Evolutionary conservation across 2,888 invertebrate species (phyloP), one percentile per base, ranked within the genome.

Genomic region (Caenorhabditis imperialis): DNA sequence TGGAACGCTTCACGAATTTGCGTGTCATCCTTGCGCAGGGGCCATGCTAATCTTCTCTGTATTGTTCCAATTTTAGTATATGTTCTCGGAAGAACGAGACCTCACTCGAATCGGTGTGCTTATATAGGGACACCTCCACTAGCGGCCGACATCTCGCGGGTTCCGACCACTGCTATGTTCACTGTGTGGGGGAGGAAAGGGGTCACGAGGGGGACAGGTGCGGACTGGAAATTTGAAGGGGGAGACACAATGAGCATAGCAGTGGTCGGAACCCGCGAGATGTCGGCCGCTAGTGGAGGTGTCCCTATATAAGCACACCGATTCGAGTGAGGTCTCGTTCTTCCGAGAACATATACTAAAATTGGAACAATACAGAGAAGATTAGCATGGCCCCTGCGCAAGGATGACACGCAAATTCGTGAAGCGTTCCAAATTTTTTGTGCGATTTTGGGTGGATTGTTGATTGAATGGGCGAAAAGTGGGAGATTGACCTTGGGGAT

Each of bases 1-100:
- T 92, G 92, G 92, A 92, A 93, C 93, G 93, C 93, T 93, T 93
- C 93, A 93, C 93, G 93, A 93, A 93, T 93, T 93, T 93, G 93
- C 93, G 93, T 93, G 93, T 93, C 93, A 93, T 93, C 93, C 93
- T 93, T 93, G 93, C 93, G 92, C 93, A 93, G 93, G 92, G 93
- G 93, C 93, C 93, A 93, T 93, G 93, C 93, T 93, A 93, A 93
- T 93, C 93, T 93, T 93, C 93, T 93, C 93, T 93, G 93, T 93
- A 93, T 93, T 93, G 93, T 93, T 93, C 93, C 93, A 93, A 93
- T 93, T 93, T 93, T 93, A 93, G 92, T 87, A 87, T 86, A 86
- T 88, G 87, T 86, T 80, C 81, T 72, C 61, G 70, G 61, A 70
- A 70, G 70, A 70, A 70, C 70, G 44, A 16, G n/a, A n/a, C n/a